phyloP scores from a whole-genome alignment of 2,888 invertebrate species.

The Apoda limacodes region DNA sequence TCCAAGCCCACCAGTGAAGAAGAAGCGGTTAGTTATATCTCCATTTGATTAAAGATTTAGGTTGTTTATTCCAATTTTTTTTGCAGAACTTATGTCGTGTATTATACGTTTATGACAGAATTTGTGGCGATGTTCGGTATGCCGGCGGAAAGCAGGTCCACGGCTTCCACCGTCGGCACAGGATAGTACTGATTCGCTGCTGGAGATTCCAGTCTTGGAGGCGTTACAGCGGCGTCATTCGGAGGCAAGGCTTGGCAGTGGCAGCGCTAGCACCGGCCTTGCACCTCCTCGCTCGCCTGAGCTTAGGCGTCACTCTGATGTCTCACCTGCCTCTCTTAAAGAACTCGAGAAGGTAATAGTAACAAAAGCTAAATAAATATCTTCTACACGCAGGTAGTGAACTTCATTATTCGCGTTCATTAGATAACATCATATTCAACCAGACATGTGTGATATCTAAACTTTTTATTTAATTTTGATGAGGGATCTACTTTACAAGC shows the following conservation, averaged over 20 bases:
- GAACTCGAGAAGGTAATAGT: constrained; percentile 87
- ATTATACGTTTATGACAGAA: constrained; percentile 49
- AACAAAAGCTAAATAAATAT: too few species aligned
- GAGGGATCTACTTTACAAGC: too few species aligned
- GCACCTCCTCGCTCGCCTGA: constrained; percentile 90
- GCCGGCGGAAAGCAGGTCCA: constrained; percentile 84
- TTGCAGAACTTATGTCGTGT: neutral
- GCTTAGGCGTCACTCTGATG: constrained; percentile 85
- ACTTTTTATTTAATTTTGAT: too few species aligned
- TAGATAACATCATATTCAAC: too few species aligned
- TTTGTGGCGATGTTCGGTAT: constrained; percentile 91
- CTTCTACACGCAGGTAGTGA: too few species aligned
- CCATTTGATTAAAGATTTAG: too few species aligned
- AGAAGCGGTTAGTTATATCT: constrained; percentile 75
- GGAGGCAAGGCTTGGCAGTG: constrained; percentile 71
- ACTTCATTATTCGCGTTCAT: too few species aligned
- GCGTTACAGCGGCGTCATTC: constrained; percentile 85
- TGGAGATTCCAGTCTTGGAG: constrained; percentile 84
- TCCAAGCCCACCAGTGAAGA: constrained; percentile 87
- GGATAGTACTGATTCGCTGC: constrained; percentile 85
- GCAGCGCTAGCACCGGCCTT: constrained; percentile 69
- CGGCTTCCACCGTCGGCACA: constrained; percentile 79
- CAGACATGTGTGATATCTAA: too few species aligned
- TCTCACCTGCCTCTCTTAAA: constrained; percentile 87
- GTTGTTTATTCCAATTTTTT: neutral